Conservation (phyloP, 2,797 vertebrate species). For the Alfaro cultratus region DNA sequence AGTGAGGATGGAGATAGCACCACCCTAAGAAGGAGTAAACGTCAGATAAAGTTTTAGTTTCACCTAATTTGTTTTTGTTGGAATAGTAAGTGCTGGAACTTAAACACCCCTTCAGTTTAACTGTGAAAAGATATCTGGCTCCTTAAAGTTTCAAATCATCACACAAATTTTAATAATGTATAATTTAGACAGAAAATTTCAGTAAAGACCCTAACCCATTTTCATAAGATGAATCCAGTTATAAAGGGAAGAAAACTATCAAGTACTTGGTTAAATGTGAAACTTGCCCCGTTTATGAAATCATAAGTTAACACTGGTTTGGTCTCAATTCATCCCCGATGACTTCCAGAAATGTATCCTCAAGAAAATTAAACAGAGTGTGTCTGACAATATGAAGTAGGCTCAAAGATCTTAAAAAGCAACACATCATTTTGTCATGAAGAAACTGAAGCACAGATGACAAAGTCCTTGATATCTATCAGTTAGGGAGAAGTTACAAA, state of each 20-base stretch:
- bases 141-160: neutral
- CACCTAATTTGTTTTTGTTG: neutral
- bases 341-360: neutral
- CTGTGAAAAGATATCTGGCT: neutral
- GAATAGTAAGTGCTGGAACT: neutral
- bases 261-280: neutral
- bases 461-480: neutral
- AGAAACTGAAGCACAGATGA: neutral
- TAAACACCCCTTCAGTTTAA: neutral
- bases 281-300: neutral
- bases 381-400: too few species aligned
- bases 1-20: conserved; percentile 91
- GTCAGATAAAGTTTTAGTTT: neutral
- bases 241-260: neutral
- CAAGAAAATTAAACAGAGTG: too few species aligned
- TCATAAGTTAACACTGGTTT: neutral
- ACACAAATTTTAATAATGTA: neutral
- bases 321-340: neutral
- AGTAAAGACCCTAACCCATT: neutral
- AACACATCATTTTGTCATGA: neutral
- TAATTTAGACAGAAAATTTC: neutral
- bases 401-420: neutral
- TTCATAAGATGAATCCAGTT: neutral
- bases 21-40: conserved; percentile 81
- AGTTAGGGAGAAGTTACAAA: neutral